Evolutionary conservation across 2,888 invertebrate species (phyloP), one percentile per base, ranked within the genome.

Genomic region (Tetragnatha montana): DNA sequence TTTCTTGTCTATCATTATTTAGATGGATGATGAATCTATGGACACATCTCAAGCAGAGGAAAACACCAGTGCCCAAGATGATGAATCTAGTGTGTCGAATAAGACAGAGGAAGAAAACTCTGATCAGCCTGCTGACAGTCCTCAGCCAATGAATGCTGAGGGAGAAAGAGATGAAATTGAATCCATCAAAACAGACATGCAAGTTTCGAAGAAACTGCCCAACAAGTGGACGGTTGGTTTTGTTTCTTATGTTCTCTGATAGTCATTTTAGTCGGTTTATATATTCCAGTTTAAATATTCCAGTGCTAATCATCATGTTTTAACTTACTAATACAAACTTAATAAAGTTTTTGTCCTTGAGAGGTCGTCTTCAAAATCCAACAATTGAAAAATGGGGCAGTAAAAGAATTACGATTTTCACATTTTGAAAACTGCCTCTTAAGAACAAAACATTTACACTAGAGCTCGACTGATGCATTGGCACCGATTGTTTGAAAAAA

Each of bases 151-250:
- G 50, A 17, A 49, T 2, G 19, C 50, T 35, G 69, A 81, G n/a
- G 47, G 60, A 17, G 88, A 88, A 49, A 88, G 82, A 69, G 73
- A 74, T 21, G 76, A 70, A 14, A 60, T 83, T 3, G 88, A 88
- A 80, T 21, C 75, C 10, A n/a, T 60, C 14, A 80, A 88, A 80
- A 17, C 17, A 19, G 80, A 84, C 69, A 69, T 50, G 21, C 50
- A 69, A 50, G 14, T 69, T 12, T 22, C 75, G 8, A 79, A 75
- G 68, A 89, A 85, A 51, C 51, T 85, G n/a, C 84, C 85, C 14
- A 81, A 75, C 22, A 89, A 85, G 19, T 89, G 89, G 89, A 81
- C 75, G 12, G 89, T 89, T 76, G 51, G 89, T 81, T 35, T 6
- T 21, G 8, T 12, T 60, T 60, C 60, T 10, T 10, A 35, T 35